These are phyloP conservation scores for Callipepla squamata DNA, from an alignment of 2,113 vertebrate genomes.

Conservation along the genomic window DNA sequence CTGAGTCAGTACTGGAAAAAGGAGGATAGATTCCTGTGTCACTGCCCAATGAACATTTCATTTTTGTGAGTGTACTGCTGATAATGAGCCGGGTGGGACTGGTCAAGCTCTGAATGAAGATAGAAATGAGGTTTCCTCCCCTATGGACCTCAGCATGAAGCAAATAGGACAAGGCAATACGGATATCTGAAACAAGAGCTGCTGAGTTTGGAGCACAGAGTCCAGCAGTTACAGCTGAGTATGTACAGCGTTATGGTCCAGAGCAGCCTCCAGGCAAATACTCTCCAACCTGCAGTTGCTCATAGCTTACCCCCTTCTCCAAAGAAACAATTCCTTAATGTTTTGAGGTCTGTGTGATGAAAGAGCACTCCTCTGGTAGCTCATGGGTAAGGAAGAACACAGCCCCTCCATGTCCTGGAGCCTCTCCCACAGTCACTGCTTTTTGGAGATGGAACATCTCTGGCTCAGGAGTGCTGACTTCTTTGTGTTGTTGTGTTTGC, in stretches of 20 bases:
- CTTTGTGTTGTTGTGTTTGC: not conserved
- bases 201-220: not conserved
- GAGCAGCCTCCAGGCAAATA: not conserved
- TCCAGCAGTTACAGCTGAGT: not conserved
- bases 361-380: not conserved
- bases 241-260: not conserved
- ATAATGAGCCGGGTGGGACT: not conserved
- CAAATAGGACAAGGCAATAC: not conserved
- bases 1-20: not conserved
- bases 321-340: not conserved
- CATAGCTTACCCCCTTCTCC: not conserved
- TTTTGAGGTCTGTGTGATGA: not conserved
- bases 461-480: not conserved
- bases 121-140: not conserved
- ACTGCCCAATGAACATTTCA: not conserved
- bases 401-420: not conserved
- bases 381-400: not conserved
- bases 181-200: not conserved
- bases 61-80: not conserved
- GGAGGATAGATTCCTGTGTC: not conserved
- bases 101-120: not conserved
- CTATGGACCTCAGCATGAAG: not conserved
- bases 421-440: no score
- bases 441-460: not conserved
- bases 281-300: not conserved